Evolutionary conservation across 2,888 invertebrate genomes (phyloP), one percentile per base, ranked within the genome.

Genomic region (Poecilobothrus nobilitatus): DNA sequence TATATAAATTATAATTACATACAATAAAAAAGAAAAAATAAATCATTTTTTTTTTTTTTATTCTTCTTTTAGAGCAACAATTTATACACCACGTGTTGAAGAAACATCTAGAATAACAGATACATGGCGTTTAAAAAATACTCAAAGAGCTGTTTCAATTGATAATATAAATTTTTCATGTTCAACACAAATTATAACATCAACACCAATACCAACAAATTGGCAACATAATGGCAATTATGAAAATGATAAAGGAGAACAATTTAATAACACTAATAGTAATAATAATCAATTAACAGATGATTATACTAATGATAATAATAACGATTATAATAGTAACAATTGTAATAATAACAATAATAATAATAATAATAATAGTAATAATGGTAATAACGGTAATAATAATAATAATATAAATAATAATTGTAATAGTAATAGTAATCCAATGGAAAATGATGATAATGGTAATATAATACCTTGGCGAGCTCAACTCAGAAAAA

Each of bases 401-500:
- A 75, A 74, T 53, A 71, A 73, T 66, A 72, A 75, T 68, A 69
- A 72, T 7, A 67, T 68, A 63, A 67, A 69, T 2, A 72, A 72
- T 64, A 68, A 71, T 62, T 71, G 72, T 41, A 70, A 69, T 34
- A 72, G 72, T 62, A 74, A 70, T 10, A 74, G 70, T 66, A 70
- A 74, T 68, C 73, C 69, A 33, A 20, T 69, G 20, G 68, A 73
- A 33, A 84, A 85, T 68, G 86, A 87, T 63, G 88, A 88, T 71
- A 85, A 83, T 70, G 85, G 87, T 44, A 88, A 88, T 76, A 92
- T 93, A 68, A 94, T 94, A 71, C 94, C 94, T 1, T 94, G 94
- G 94, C 86, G 94, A 76, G 92, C 94, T 41, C 92, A 94, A 77
- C 84, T 94, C 66, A 87, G 94, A 78, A 94, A 94, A 82, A 94